Evolutionary conservation across 2,797 vertebrate genomes (phyloP).

Genomic region (Poliocrania exsul): DNA sequence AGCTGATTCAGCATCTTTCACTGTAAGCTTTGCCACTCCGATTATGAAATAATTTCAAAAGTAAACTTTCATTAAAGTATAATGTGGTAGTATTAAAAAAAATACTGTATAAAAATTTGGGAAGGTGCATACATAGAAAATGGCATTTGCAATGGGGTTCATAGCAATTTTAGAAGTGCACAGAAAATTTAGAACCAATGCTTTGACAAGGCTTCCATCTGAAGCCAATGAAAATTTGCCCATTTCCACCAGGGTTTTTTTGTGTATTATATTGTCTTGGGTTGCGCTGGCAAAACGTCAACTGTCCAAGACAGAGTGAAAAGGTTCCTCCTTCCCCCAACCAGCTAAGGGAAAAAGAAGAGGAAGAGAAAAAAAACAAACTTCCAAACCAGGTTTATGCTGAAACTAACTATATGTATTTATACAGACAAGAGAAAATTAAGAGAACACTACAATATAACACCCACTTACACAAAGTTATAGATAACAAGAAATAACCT

Average conservation of each 20-base stretch:
- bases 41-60: conserved; percentile 29
- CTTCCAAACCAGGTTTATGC: too few relatives aligned
- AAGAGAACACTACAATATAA: too few relatives aligned
- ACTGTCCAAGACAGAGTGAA: too few relatives aligned
- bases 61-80: conserved; percentile 18
- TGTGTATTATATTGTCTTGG: too few relatives aligned
- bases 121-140: not conserved
- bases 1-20: conserved; percentile 27
- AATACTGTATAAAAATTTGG: not conserved
- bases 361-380: too few relatives aligned
- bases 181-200: not conserved
- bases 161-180: not conserved
- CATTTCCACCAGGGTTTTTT: accelerated
- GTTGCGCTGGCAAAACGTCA: too few relatives aligned
- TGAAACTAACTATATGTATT: too few relatives aligned
- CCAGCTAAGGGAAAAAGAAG: too few relatives aligned
- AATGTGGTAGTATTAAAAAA: not conserved
- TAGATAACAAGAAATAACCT: too few relatives aligned
- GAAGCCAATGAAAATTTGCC: not conserved
- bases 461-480: too few relatives aligned
- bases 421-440: too few relatives aligned
- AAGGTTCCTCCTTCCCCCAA: too few relatives aligned
- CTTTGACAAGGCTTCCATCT: not conserved
- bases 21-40: conserved; percentile 2
- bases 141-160: not conserved